Conservation (phyloP, 2,888 invertebrate genomes). For the Torymus tubicola region DNA sequence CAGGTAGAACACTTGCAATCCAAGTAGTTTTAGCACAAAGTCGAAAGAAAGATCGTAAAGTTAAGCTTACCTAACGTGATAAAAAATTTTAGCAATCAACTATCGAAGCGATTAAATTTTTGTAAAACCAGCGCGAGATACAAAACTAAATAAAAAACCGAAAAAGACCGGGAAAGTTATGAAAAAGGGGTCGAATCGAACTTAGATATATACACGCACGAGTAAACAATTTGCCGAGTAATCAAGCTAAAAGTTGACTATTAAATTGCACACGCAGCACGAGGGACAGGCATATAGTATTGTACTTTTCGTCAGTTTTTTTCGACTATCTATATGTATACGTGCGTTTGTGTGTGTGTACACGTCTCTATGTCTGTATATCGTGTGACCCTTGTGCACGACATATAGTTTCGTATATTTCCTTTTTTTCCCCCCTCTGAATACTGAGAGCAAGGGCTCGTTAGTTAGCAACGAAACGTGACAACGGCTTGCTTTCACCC, state of each 20-base stretch:
- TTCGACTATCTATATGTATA: not conserved
- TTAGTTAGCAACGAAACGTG: constrained; percentile 35
- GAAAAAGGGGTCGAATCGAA: no score
- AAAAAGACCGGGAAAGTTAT: no score
- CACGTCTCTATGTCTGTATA: not conserved
- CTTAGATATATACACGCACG: not conserved
- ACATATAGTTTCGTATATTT: constrained; percentile 4
- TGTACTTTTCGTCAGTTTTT: not conserved
- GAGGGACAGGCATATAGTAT: not conserved
- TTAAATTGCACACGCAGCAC: constrained; percentile 27
- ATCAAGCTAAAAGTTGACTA: not conserved
- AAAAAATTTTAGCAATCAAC: constrained; percentile 31
- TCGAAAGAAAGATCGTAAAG: not conserved
- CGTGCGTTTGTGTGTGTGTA: not conserved
- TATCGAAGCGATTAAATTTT: constrained; percentile 27
- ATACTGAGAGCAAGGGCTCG: constrained; percentile 19
- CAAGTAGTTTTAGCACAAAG: no score
- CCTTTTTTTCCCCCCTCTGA: constrained; percentile 33
- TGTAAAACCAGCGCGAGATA: not conserved
- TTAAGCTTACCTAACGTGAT: no score
- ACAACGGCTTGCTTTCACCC: not conserved
- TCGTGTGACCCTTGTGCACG: not conserved
- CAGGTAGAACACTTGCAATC: not conserved
- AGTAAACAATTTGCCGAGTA: not conserved
- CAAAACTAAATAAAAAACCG: not conserved